phyloP scores from a whole-genome alignment of 2,888 invertebrate genomes.

The Caenorhabditis sp. region DNA sequence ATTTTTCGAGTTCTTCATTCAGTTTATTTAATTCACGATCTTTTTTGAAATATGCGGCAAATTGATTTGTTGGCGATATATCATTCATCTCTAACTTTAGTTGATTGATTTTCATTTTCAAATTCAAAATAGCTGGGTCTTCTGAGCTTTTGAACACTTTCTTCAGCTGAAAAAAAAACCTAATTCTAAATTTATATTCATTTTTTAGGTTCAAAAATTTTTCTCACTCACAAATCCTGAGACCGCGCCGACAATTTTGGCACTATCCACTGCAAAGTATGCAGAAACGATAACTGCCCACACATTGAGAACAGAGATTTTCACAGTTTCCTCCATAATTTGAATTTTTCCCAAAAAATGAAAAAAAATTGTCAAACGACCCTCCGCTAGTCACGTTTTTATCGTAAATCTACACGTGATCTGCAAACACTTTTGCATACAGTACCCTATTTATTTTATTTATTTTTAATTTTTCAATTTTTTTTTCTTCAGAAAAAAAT shows the following conservation, averaged over 20 bases:
- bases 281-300: constrained; percentile 27
- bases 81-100: constrained; percentile 14
- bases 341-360: not conserved
- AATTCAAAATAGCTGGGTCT: constrained; percentile 10
- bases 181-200: no score
- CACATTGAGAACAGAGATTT: constrained; percentile 33
- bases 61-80: constrained; percentile 45
- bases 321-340: not conserved
- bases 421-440: not conserved
- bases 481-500: constrained; percentile 23
- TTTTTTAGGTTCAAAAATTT: constrained; percentile 1
- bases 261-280: constrained; percentile 26
- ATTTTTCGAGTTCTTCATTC: constrained; percentile 22
- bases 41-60: constrained; percentile 47
- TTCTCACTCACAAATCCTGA: constrained; percentile 10
- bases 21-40: constrained; percentile 41
- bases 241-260: constrained; percentile 12
- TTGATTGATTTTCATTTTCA: constrained; percentile 21
- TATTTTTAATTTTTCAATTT: not conserved
- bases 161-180: constrained; percentile 24
- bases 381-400: not conserved
- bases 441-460: not conserved
- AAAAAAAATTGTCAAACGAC: not conserved
- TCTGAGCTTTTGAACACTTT: not conserved
- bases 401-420: not conserved